phyloP scores from a whole-genome alignment of 2,797 vertebrate species.

The Acipenser transmontanus region DNA sequence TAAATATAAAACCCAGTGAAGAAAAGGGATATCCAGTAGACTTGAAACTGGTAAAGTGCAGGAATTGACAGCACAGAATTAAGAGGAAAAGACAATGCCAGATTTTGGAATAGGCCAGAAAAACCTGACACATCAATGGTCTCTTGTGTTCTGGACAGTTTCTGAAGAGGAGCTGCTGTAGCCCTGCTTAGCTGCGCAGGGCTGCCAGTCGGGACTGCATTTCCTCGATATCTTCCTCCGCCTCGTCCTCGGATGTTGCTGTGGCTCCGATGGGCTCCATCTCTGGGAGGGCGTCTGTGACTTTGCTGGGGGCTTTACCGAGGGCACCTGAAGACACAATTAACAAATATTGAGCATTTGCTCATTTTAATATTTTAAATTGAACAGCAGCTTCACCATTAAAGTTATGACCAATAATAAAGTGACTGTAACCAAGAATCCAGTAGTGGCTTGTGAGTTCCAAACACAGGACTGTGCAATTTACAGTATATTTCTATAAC shows the following conservation, averaged over 20 bases:
- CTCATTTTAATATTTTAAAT: no score
- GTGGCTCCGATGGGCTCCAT: slow-evolving; percentile 62
- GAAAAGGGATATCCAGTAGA: not conserved
- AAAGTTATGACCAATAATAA: no score
- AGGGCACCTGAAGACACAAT: slow-evolving; percentile 69
- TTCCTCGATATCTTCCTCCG: slow-evolving; percentile 88
- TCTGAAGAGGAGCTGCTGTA: not conserved
- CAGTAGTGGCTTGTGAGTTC: no score
- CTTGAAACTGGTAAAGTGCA: not conserved
- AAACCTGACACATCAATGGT: slow-evolving; percentile 36
- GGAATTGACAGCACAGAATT: not conserved
- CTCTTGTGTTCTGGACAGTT: slow-evolving; percentile 24
- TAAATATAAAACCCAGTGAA: not conserved
- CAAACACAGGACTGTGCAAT: no score
- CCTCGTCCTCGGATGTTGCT: slow-evolving; percentile 69
- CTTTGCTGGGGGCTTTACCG: slow-evolving; percentile 93
- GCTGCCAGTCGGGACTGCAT: slow-evolving; percentile 93
- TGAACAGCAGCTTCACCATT: no score
- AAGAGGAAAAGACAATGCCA: slow-evolving; percentile 19
- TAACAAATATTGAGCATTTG: no score
- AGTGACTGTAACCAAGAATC: no score
- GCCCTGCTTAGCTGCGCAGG: slow-evolving; percentile 75
- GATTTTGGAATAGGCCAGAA: slow-evolving; percentile 23
- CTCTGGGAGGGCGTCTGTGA: slow-evolving; percentile 86
- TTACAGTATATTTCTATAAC: no score